Conservation (phyloP, 2,797 vertebrate genomes). For the Pseudochirops corinnae region DNA sequence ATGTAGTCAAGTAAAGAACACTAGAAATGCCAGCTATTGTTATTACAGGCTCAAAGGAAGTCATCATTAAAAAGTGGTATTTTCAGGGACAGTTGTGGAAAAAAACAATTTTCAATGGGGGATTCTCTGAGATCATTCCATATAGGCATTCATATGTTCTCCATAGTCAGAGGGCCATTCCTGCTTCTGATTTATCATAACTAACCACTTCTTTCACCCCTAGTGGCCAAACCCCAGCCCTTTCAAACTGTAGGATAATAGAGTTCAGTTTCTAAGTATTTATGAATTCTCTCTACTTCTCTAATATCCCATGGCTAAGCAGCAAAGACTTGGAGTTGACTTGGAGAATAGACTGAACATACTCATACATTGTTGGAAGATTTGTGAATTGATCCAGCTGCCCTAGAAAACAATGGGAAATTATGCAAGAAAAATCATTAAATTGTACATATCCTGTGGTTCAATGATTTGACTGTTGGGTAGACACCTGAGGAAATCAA, state of each 20-base stretch:
- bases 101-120: not conserved
- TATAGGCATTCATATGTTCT: not conserved
- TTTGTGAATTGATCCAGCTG: not conserved
- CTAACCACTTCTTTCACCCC: not conserved
- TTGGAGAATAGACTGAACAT: conserved; percentile 48
- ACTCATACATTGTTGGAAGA: not conserved
- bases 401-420: not conserved
- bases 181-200: not conserved
- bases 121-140: not conserved
- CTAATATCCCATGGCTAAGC: conserved; percentile 47
- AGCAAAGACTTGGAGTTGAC: conserved; percentile 64
- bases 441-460: not conserved
- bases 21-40: not conserved
- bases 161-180: not conserved
- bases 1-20: not conserved
- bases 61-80: not conserved
- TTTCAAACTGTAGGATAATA: conserved; percentile 55
- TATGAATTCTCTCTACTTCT: conserved; percentile 61
- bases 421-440: not conserved
- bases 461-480: not conserved
- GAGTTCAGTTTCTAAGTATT: conserved; percentile 57
- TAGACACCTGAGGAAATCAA: not conserved
- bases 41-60: not conserved
- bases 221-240: not conserved
- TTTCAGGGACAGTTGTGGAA: not conserved